Percentiles rank a stretch among this genome's conserved stretches.
Evolutionary conservation across 2,797 vertebrate genomes (phyloP).

Genomic region (Acrossocheilus fasciatus): DNA sequence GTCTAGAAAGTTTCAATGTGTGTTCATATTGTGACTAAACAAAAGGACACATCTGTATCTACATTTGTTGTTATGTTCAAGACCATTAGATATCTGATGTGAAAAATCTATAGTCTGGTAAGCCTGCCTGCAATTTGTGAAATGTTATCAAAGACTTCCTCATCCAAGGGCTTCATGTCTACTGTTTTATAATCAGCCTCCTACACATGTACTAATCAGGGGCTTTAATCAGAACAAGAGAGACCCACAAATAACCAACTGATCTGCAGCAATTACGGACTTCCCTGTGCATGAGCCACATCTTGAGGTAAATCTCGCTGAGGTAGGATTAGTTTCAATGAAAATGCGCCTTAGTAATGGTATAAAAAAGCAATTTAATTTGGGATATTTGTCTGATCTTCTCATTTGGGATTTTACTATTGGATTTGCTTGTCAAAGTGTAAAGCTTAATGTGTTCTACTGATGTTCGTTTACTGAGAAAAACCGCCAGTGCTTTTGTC

Average conservation of each 20-base stretch:
- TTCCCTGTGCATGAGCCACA: conserved; percentile 50
- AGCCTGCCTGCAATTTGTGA: conserved; percentile 41
- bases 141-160: conserved; percentile 43
- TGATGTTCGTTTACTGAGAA: not conserved
- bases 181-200: conserved; percentile 71
- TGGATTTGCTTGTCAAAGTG: not conserved
- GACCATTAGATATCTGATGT: conserved; percentile 1
- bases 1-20: not conserved
- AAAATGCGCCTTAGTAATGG: conserved; percentile 29
- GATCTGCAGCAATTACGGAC: conserved; percentile 66
- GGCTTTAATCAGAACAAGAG: conserved; percentile 70
- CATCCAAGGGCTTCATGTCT: conserved; percentile 42
- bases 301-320: conserved; percentile 15
- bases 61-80: not conserved
- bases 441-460: conserved; percentile 13
- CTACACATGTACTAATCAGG: conserved; percentile 74
- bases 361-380: conserved; percentile 19
- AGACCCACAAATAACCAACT: conserved; percentile 67
- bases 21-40: conserved; percentile 16
- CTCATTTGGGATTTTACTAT: conserved; percentile 7
- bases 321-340: conserved; percentile 39
- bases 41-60: not conserved
- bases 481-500: not conserved
- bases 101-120: conserved; percentile 28
- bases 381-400: conserved; percentile 22